Evolutionary conservation across 2,797 vertebrate genomes (phyloP).

Genomic region (Poecilia velifera): DNA sequence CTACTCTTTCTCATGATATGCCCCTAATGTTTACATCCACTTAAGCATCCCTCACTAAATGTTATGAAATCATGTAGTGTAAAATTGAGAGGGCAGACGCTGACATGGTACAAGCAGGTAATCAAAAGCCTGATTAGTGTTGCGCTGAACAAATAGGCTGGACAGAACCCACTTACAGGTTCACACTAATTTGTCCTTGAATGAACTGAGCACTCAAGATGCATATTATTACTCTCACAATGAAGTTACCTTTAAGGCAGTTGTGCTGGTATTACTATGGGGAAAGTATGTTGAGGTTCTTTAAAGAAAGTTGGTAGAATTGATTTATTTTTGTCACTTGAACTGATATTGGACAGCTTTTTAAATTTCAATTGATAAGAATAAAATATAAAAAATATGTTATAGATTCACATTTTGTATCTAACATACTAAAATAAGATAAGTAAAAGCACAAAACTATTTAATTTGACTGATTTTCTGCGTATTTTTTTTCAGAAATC

Average conservation of each 20-base stretch:
- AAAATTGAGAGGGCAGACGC: slow-evolving; percentile 48
- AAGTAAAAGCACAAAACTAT: not conserved
- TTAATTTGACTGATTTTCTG: not conserved
- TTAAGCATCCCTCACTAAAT: slow-evolving; percentile 40
- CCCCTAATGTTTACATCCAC: slow-evolving; percentile 54
- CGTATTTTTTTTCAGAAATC: not conserved
- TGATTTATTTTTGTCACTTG: not conserved
- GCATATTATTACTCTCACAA: not conserved
- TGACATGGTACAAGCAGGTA: slow-evolving; percentile 44
- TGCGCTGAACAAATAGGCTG: slow-evolving; percentile 30
- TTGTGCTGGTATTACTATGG: not conserved
- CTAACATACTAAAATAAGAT: not conserved
- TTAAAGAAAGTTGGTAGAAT: not conserved
- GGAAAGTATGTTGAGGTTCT: not conserved
- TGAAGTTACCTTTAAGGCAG: not conserved
- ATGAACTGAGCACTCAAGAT: not conserved
- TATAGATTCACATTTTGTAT: not conserved
- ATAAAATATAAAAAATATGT: not conserved
- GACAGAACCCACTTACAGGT: slow-evolving; percentile 10
- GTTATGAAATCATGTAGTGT: slow-evolving; percentile 55
- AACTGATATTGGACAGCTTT: not conserved
- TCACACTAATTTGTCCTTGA: slow-evolving; percentile 13
- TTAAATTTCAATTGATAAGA: not conserved
- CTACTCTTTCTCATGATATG: slow-evolving; percentile 26
- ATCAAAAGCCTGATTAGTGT: slow-evolving; percentile 52